A percentile compares a stretch with the other conserved stretches of the same genome.
Conservation (phyloP, 2,797 vertebrate species). For the Heterohyrax brucei region DNA sequence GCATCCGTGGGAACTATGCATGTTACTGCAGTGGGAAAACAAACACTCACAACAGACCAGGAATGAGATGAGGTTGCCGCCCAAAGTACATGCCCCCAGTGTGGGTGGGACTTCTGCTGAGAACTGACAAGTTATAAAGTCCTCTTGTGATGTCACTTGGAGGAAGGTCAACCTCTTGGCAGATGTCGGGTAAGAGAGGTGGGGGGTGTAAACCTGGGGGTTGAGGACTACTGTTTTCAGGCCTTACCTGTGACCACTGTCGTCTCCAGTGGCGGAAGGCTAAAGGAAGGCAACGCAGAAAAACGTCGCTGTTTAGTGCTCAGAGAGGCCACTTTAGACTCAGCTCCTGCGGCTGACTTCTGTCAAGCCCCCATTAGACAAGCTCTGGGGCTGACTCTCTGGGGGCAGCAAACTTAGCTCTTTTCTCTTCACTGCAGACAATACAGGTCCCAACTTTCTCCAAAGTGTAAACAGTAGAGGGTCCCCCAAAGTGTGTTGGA, state of each 20-base stretch:
- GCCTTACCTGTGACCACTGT: neutral
- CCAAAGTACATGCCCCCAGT: neutral
- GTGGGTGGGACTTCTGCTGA: conserved; percentile 80
- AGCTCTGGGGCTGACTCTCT: neutral
- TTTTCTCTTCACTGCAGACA: neutral
- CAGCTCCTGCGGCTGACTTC: neutral
- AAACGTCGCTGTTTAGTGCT: neutral
- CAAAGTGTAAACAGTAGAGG: neutral
- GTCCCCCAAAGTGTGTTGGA: neutral
- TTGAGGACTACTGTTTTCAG: conserved; percentile 12
- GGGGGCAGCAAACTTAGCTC: neutral
- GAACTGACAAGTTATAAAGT: neutral
- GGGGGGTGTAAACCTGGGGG: neutral
- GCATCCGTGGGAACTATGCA: conserved; percentile 72
- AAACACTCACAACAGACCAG: conserved; percentile 66
- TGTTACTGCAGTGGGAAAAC: conserved; percentile 65
- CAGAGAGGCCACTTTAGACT: neutral
- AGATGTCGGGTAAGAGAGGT: neutral
- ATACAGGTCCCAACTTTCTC: neutral
- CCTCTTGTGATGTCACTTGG: neutral
- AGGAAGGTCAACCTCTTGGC: neutral
- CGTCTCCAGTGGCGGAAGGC: neutral
- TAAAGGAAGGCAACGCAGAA: neutral
- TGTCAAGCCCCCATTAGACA: neutral
- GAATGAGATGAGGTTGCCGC: conserved; percentile 62